Conservation (phyloP, 2,888 invertebrate genomes). For the Diarsia dahlii region DNA sequence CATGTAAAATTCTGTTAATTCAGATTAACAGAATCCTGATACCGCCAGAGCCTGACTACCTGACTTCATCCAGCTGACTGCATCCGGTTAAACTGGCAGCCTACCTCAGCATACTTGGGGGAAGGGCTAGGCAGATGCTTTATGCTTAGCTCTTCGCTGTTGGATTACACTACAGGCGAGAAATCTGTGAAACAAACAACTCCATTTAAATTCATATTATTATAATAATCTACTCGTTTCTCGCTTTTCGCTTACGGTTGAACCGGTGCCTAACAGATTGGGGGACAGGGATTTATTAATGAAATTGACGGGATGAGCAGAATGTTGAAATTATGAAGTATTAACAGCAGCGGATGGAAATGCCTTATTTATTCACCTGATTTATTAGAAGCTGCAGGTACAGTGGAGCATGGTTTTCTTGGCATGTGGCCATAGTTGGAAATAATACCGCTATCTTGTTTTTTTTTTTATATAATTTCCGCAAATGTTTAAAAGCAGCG, state of each 20-base stretch:
- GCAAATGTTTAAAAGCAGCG: not conserved
- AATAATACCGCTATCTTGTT: not conserved
- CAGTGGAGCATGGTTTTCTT: not conserved
- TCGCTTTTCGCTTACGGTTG: not conserved
- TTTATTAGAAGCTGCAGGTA: not conserved
- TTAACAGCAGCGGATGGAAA: not conserved
- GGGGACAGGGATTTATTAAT: slow-evolving; percentile 43
- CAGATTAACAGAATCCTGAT: too few relatives aligned
- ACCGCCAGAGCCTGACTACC: too few relatives aligned
- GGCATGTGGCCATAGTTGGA: not conserved
- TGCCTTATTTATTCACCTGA: not conserved
- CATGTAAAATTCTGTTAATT: too few relatives aligned
- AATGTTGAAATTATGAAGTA: slow-evolving; percentile 13
- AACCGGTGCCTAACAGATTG: not conserved
- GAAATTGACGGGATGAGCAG: slow-evolving; percentile 31
- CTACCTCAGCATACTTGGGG: too few relatives aligned
- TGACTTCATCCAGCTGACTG: too few relatives aligned
- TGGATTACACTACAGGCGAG: too few relatives aligned
- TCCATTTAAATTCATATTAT: too few relatives aligned
- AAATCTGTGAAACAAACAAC: too few relatives aligned
- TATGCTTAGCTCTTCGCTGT: too few relatives aligned
- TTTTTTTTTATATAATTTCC: not conserved
- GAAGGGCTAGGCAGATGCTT: too few relatives aligned
- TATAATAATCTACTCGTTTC: not conserved
- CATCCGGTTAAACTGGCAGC: too few relatives aligned